These are phyloP conservation scores for Pristiophorus japonicus DNA, from an alignment of 2,113 vertebrate species.

Conservation along the genomic window DNA sequence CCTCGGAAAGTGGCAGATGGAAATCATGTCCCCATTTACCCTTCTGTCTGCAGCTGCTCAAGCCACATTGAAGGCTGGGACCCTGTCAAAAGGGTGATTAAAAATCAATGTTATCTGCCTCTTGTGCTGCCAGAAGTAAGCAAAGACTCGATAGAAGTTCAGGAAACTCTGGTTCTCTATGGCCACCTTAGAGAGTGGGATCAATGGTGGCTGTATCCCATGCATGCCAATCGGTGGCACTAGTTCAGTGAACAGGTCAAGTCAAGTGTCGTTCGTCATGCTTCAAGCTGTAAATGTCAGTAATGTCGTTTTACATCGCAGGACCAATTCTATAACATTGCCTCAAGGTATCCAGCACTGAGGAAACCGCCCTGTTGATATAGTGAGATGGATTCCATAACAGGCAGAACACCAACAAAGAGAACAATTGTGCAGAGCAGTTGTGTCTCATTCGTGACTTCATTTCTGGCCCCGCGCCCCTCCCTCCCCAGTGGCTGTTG, in stretches of 20 bases:
- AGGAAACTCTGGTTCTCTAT: too few species aligned
- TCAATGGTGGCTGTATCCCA: too few species aligned
- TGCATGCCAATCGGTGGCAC: too few species aligned
- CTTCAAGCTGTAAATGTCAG: background rate
- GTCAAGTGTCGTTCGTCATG: background rate
- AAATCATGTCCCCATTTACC: background rate
- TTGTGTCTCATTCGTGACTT: background rate
- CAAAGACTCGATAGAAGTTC: too few species aligned
- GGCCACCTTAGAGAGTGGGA: too few species aligned
- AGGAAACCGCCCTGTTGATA: background rate
- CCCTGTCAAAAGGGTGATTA: too few species aligned
- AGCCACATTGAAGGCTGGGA: background rate
- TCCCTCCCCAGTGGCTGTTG: background rate
- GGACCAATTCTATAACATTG: background rate
- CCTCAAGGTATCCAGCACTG: background rate
- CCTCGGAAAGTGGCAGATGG: background rate
- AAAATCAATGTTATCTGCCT: too few species aligned
- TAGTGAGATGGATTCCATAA: background rate
- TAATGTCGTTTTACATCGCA: background rate
- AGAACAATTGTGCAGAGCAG: too few species aligned
- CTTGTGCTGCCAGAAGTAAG: too few species aligned
- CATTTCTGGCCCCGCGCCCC: background rate
- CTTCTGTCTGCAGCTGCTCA: background rate
- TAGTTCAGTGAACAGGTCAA: background rate
- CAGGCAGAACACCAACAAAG: background rate